phyloP scores from a whole-genome alignment of 2,797 vertebrate species.

The Otolemur crassicaudatus region DNA sequence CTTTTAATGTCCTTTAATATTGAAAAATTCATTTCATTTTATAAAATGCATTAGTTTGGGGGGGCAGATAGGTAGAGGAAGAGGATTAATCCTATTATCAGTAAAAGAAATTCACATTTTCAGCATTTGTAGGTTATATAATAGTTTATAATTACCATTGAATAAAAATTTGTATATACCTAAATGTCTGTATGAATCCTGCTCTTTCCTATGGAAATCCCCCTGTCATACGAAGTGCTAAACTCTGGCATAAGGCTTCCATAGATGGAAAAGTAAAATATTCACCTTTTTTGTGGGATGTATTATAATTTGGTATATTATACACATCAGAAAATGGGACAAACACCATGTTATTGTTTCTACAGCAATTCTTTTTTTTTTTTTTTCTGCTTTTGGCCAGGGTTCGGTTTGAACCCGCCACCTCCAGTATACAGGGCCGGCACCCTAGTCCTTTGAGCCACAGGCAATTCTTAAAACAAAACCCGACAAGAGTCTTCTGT shows the following conservation, averaged over 20 bases:
- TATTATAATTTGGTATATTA: neutral
- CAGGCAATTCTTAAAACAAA: neutral
- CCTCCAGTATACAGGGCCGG: too few relatives aligned
- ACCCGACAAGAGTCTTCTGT: neutral
- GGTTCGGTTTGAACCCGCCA: too few relatives aligned
- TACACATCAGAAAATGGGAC: neutral
- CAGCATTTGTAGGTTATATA: conserved; percentile 23
- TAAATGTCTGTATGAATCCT: neutral
- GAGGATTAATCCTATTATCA: neutral
- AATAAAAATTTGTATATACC: neutral
- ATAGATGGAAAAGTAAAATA: neutral
- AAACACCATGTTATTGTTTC: conserved; percentile 10
- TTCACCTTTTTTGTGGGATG: neutral
- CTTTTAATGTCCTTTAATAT: conserved; percentile 19
- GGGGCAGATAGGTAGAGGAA: neutral
- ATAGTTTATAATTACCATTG: neutral
- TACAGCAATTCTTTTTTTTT: neutral
- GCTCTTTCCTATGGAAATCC: conserved; percentile 9
- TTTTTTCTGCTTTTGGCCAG: too few relatives aligned
- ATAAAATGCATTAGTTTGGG: neutral
- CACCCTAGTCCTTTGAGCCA: too few relatives aligned
- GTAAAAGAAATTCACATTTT: conserved; percentile 21
- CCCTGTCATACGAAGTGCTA: neutral
- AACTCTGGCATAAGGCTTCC: conserved; percentile 12
- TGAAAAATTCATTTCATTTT: conserved; percentile 41